Base-by-base conservation (phyloP, 2,113 vertebrate genomes). In the Cynocephalus volans region DNA sequence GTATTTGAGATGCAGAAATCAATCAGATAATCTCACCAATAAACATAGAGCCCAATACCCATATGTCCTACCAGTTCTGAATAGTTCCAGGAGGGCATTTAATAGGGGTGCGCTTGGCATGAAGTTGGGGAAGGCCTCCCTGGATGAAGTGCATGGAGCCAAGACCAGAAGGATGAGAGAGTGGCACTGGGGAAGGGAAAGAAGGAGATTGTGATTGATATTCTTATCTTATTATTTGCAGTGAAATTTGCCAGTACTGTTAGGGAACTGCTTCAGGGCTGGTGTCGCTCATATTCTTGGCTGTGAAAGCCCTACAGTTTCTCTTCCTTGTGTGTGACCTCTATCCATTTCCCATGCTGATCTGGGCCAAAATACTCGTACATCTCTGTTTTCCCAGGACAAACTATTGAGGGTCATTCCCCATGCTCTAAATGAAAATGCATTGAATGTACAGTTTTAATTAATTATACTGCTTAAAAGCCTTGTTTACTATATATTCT, bases 71-170 rank as follows among this genome's bases (percentile, higher is more conserved):
- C 56, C 7, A 12, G 64, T 45, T 3, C 21, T 33, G 10, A 1
- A 1, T 23, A 21, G 7, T 14, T n/a, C 23, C 23, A 0, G 21
- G 6, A 41, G 10, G 50, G 15, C 18, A 2, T 19, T 56, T 10
- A 15, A 1, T 9, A 14, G 11, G 13, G 6, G 24, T 6, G 2
- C 1, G 8, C 19, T 24, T 11, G 26, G 54, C 5, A 1, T 41
- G 54, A 19, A 79, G 3, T 14, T 48, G 2, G 14, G 58, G 28
- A 14, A 33, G 2, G 11, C 17, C 6, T 18, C 21, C 10, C 56
- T 52, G 33, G 8, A 3, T 23, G n/a, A 33, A 14, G n/a, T 62
- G 5, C 31, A 2, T 3, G n/a, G 15, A 12, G 17, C 33, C 69
- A 31, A 50, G 8, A 14, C 7, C n/a, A 56, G n/a, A 15, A 80